Percentiles rank a stretch among this genome's conserved stretches.
These are phyloP conservation scores for Oreochromis aureus DNA, from an alignment of 2,113 vertebrate species.

Conservation along the genomic window DNA sequence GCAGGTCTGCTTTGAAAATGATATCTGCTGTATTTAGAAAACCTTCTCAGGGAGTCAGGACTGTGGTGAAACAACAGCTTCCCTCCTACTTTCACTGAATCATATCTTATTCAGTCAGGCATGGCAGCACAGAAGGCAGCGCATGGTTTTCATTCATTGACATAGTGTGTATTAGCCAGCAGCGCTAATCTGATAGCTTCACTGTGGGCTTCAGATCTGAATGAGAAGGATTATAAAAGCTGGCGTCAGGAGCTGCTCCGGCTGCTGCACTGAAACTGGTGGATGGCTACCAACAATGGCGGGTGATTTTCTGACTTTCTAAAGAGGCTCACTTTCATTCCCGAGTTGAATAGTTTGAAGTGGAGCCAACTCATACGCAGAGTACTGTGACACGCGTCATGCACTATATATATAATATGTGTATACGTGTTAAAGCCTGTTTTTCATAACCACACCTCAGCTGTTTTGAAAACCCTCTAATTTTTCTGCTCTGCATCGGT, in stretches of 20 bases:
- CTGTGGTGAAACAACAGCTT: not conserved
- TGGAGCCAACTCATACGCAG: not conserved
- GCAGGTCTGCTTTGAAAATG: not conserved
- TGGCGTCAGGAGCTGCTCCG: constrained; percentile 5
- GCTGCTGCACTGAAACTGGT: constrained; percentile 20
- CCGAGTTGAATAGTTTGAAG: not conserved
- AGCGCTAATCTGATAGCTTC: constrained; percentile 52
- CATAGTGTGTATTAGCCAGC: constrained; percentile 46
- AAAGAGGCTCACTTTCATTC: not conserved
- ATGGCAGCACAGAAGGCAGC: constrained; percentile 5
- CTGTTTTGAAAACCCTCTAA: not conserved
- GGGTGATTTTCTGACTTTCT: not conserved
- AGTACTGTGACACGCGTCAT: not conserved
- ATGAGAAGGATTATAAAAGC: constrained; percentile 55
- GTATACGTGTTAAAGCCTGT: not conserved
- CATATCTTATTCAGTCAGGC: constrained; percentile 44
- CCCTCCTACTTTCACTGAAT: not conserved
- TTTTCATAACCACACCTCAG: not conserved
- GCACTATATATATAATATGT: not conserved
- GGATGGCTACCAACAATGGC: constrained; percentile 7
- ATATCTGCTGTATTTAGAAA: not conserved
- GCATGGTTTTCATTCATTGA: constrained; percentile 43
- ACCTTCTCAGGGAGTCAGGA: not conserved
- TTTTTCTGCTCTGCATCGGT: not conserved
- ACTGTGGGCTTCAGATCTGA: constrained; percentile 38